These are phyloP conservation scores for Calliopum simillimum DNA, from an alignment of 2,888 invertebrate species.

Conservation along the genomic window DNA sequence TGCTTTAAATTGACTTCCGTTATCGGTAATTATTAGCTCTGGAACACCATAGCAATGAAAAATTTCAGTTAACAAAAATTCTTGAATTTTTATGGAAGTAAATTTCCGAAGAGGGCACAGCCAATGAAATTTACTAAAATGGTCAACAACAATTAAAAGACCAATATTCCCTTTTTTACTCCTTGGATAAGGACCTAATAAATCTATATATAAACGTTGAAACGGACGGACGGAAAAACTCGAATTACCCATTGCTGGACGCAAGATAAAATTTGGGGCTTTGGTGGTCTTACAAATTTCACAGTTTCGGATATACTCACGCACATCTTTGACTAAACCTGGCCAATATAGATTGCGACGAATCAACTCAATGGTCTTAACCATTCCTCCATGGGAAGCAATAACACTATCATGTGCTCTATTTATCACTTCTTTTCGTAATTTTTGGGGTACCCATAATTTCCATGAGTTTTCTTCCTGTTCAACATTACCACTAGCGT, in stretches of 20 bases:
- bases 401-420: slow-evolving; percentile 21
- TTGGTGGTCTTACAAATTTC: slow-evolving; percentile 28
- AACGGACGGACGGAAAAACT: not conserved
- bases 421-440: not conserved
- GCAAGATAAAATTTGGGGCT: slow-evolving; percentile 18
- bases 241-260: too few relatives aligned
- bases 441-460: slow-evolving; percentile 30
- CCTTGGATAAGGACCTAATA: slow-evolving; percentile 11
- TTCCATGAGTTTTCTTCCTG: slow-evolving; percentile 32
- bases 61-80: not conserved
- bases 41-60: slow-evolving; percentile 51
- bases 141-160: slow-evolving; percentile 16
- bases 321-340: slow-evolving; percentile 25
- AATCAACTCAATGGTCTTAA: slow-evolving; percentile 31
- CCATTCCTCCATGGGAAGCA: slow-evolving; percentile 31
- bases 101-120: not conserved
- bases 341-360: slow-evolving; percentile 27
- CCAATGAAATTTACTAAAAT: slow-evolving; percentile 9
- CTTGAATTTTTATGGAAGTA: not conserved
- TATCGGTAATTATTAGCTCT: slow-evolving; percentile 47
- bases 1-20: slow-evolving; percentile 48
- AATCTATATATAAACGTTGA: slow-evolving; percentile 9
- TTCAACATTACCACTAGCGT: slow-evolving; percentile 6
- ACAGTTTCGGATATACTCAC: slow-evolving; percentile 18
- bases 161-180: slow-evolving; percentile 2